Evolutionary conservation across 1,140 invertebrate species (phyloP), one percentile per base, ranked within the genome.

Genomic region (Lordiphosa clarofinis): DNA sequence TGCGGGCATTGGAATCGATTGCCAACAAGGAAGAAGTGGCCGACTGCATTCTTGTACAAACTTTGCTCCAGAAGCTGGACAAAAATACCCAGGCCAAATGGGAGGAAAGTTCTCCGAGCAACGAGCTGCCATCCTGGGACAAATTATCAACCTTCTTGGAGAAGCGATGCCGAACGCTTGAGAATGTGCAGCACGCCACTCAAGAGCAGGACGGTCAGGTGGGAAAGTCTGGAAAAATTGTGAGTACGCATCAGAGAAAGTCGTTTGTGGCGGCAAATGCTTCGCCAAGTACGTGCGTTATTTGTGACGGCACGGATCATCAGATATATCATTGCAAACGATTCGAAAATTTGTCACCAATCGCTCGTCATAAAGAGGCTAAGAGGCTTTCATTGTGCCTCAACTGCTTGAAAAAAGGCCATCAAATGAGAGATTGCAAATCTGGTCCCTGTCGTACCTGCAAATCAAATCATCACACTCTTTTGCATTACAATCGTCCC

Each of bases 51-150:
- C 12, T 38, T 8, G 37, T n/a, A 4, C 11, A 38, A 38, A 1
- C 36, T 24, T 24, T 37, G n/a, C 36, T 37, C 3, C 36, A 37
- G 36, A 37, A 37, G 36, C n/a, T 37, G 36, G 36, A 37, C 36
- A 37, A 37, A 3, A 5, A 4, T 10, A 37, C 36, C 11, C 36
- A 13, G 21, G 21, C 1, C 21, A 24, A 24, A 24, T 24, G 21
- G 21, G 21, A 24, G 21, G 21, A 24, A 24, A 5, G 21, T 24
- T 24, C 21, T 24, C 21, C 21, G 21, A 24, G 5, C 21, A 5
- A 24, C 21, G 21, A 24, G 21, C 4, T 24, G 21, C 21, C 21
- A 24, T 24, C 21, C 21, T 24, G 21, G 21, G 5, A 24, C 2
- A 24, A 15, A 15, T 15, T 15, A 15, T 15, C 15, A 15, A 3